Evolutionary conservation across 2,888 invertebrate genomes (phyloP).

Genomic region (Sepioteuthis lessoniana): DNA sequence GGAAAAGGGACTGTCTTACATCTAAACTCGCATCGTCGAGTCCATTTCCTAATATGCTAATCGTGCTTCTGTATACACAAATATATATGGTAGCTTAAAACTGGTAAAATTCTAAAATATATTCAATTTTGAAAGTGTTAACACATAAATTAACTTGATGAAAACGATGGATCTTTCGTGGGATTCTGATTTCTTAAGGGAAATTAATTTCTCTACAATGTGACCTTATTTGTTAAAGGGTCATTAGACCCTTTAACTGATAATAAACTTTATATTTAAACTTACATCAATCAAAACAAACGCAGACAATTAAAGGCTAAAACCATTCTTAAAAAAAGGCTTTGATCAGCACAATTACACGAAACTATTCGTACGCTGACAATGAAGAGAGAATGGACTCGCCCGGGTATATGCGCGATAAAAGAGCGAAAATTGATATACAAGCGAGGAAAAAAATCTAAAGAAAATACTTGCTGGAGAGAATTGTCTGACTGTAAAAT

Average conservation of each 20-base stretch:
- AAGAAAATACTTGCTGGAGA: not conserved
- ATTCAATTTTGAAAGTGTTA: not conserved
- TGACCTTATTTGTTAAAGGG: too few species aligned
- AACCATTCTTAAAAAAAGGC: not conserved
- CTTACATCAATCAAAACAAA: not conserved
- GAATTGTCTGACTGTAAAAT: not conserved
- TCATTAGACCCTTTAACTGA: not conserved
- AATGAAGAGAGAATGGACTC: not conserved
- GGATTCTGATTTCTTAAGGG: not conserved
- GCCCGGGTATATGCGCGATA: not conserved
- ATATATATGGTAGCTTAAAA: too few species aligned
- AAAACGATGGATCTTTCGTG: not conserved
- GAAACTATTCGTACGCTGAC: not conserved
- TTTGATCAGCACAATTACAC: not conserved
- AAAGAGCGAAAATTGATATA: not conserved
- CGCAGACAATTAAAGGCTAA: not conserved
- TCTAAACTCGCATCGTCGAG: too few species aligned
- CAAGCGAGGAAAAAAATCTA: not conserved
- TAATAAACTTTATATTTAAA: not conserved
- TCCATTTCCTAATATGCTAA: too few species aligned
- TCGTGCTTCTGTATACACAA: too few species aligned
- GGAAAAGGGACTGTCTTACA: too few species aligned
- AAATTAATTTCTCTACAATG: not conserved
- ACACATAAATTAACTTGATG: not conserved
- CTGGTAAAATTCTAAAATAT: too few species aligned